Base-by-base conservation (phyloP, 2,797 vertebrate genomes). In the Artibeus lituratus region DNA sequence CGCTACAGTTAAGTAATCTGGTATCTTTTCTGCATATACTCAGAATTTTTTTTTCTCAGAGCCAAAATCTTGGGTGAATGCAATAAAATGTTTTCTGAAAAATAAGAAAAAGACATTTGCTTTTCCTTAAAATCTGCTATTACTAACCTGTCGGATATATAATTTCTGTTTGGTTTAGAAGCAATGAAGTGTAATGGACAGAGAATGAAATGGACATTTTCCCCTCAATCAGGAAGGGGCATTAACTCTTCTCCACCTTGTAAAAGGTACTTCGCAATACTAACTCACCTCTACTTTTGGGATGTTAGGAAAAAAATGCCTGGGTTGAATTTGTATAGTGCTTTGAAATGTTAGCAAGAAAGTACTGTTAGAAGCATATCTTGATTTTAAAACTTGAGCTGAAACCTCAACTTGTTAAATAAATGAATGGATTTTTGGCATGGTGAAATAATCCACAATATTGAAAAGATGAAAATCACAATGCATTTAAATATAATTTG, bases 1-100 rank as follows among this genome's bases (percentile, higher is more conserved):
- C 91, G 95, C 90, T 96, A 96, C 86, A 97, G 97, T 98, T 97
- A 96, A 97, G 95, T 95, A 96, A 94, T 90, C 90, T 44, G 90
- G 87, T 96, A 91, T 97, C 96, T 96, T 97, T 95, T 97, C 97
- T 96, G 95, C 97, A 97, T 89, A 84, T 0, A 87, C 87, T 96
- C 84, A 85, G 44, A 8, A n/a, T 24, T 84, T 97, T 96, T 94
- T 97, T 81, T 94, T 85, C 78, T 81, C 77, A 93, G 90, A 62
- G 11, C 35, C 21, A 59, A 65, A 96, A 95, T 81, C 65, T 69
- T 83, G 19, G 84, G 92, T 84, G 83, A 96, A 97, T 85, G 77
- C 49, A 90, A 55, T 22, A 7, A 72, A 84, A 89, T 73, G 12
- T 44, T 88, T 59, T 69, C 9, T 76, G 59, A 90, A 91, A 93